Percentiles rank a stretch among this genome's conserved stretches.
phyloP scores from a whole-genome alignment of 2,113 vertebrate species.

The Acrocephalus kingi region DNA sequence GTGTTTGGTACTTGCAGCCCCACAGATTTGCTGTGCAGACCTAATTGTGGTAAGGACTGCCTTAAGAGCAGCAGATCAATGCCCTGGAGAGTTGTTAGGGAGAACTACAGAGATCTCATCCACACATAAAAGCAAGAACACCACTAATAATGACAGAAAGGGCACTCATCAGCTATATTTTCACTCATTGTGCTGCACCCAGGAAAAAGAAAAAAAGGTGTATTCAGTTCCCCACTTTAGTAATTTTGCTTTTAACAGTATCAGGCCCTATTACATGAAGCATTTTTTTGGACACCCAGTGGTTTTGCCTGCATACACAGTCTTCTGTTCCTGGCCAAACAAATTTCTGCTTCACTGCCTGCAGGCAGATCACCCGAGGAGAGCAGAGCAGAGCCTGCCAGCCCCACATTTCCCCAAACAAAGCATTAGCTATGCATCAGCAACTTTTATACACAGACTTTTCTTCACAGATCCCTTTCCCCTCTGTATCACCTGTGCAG shows the following conservation, averaged over 20 bases:
- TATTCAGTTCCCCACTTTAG: not conserved
- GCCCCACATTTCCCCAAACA: not conserved
- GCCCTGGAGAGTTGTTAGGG: not conserved
- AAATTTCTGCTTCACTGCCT: not conserved
- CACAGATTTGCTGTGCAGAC: not conserved
- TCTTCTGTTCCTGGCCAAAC: not conserved
- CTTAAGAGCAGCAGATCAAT: conserved; percentile 13
- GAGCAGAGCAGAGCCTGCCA: not conserved
- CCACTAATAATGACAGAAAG: not conserved
- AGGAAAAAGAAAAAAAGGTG: not conserved
- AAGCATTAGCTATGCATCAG: not conserved
- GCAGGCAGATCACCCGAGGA: conserved; percentile 22
- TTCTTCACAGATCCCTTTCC: not conserved
- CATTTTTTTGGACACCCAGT: not conserved
- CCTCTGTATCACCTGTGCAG: not conserved
- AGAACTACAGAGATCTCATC: not conserved
- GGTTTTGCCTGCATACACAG: not conserved
- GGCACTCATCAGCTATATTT: not conserved
- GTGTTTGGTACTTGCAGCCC: not conserved
- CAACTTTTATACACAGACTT: not conserved
- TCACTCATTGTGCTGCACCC: not conserved
- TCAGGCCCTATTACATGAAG: not conserved
- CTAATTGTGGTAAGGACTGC: not conserved
- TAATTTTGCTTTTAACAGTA: not conserved
- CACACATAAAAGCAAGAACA: conserved; percentile 6